Conservation (phyloP, 2,113 vertebrate genomes). For the Bettongia penicillata region DNA sequence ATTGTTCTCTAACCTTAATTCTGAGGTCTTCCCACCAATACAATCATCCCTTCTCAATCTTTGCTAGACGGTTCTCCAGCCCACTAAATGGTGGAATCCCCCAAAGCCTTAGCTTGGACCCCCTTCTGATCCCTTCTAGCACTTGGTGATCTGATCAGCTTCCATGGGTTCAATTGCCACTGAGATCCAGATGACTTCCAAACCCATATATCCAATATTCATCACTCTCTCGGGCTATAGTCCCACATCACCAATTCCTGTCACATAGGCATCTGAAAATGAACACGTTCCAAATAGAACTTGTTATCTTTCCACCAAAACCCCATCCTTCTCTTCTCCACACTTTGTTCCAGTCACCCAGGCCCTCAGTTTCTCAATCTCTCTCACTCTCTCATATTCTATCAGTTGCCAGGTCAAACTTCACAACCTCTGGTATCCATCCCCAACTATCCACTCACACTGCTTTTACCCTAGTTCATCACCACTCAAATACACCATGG, state of each 20-base stretch:
- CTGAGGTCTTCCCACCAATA: no score
- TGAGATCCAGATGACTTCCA: background rate
- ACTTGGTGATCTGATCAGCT: background rate
- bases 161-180: background rate
- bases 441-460: background rate
- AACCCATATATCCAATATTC: background rate
- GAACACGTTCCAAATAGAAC: background rate
- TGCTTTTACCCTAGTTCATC: background rate
- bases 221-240: background rate
- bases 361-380: background rate
- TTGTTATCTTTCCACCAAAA: background rate
- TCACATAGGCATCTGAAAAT: background rate
- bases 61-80: no score
- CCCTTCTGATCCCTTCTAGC: background rate
- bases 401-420: background rate
- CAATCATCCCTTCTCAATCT: no score
- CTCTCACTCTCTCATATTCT: background rate
- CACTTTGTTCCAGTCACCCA: background rate
- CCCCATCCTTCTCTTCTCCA: background rate
- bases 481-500: background rate
- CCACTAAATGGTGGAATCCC: background rate
- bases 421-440: background rate
- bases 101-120: background rate
- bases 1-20: no score
- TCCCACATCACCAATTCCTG: background rate